Evolutionary conservation across 1,140 invertebrate genomes (phyloP), one percentile per base, ranked within the genome.

Genomic region (Drosophila arawakana): DNA sequence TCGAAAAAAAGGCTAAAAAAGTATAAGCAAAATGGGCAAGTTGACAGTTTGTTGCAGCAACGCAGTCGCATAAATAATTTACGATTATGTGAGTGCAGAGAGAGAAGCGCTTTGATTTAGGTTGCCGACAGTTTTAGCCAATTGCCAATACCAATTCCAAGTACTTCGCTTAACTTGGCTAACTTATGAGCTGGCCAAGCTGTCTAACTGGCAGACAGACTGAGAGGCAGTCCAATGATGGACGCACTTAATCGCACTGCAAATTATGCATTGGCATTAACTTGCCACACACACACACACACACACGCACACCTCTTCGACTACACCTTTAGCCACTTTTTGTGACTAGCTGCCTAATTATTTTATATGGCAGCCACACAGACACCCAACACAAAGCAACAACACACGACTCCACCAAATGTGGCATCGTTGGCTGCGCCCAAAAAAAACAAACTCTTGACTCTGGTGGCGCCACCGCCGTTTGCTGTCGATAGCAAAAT

Each of bases 401-500:
- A 41, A 11, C 39, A 41, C 63, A 50, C 52, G 59, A 30, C 21
- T 10, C 9, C 2, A 10, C 49, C n/a, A 54, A 35, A 37, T 63
- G 61, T 50, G 43, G 70, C 70, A 73, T 60, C 71, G 81, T 66
- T 67, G 62, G 73, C 61, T 76, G 76, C 61, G 76, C 77, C 73
- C 25, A 13, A 13, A 44, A 13, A 35, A 21, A 30, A 30, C 2
- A 30, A 5, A 30, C 25, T n/a, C 15, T 15, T 15, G 15, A 15
- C 15, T 15, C 15, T 15, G 52, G 62, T 49, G 52, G 81, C 78
- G 70, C 70, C 78, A 66, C 70, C 80, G 79, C 60, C 75, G 59
- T 72, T 83, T 75, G 67, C 83, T 83, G 83, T 86, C 83, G 83
- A 86, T 86, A 78, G 78, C 80, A 82, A 88, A 88, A 88, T 88